Evolutionary conservation across 2,888 invertebrate genomes (phyloP).

Genomic region (Clanis bilineata): DNA sequence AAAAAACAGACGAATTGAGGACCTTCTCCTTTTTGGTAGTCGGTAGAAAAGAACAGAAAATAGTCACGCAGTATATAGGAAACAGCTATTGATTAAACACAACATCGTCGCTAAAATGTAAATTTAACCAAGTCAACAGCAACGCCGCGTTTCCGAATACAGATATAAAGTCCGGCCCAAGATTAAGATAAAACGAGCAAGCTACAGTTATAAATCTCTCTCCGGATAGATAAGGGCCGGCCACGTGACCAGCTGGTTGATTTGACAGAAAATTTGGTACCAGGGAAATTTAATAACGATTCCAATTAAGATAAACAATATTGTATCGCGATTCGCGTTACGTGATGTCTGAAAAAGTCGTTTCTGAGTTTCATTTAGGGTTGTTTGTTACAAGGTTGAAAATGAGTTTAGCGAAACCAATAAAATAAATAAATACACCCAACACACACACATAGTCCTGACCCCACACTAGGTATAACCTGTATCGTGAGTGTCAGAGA

Average conservation of each 20-base stretch:
- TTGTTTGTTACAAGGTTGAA: background rate
- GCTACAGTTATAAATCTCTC: constrained; percentile 62
- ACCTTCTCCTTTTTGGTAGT: too few relatives aligned
- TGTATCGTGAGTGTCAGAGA: too few relatives aligned
- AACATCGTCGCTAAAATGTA: background rate
- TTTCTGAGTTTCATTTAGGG: background rate
- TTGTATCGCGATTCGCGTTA: constrained; percentile 17
- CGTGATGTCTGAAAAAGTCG: constrained; percentile 15
- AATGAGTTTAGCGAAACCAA: background rate
- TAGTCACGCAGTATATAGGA: too few relatives aligned
- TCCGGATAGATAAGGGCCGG: constrained; percentile 54
- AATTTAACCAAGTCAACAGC: constrained; percentile 18
- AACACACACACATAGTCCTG: too few relatives aligned
- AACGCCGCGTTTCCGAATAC: constrained; percentile 39
- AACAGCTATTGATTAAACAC: background rate
- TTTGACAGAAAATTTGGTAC: constrained; percentile 46
- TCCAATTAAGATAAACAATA: constrained; percentile 10
- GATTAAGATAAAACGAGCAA: constrained; percentile 65
- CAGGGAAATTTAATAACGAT: constrained; percentile 10
- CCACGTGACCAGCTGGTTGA: constrained; percentile 55
- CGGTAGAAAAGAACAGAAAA: too few relatives aligned
- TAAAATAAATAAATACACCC: background rate
- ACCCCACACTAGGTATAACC: too few relatives aligned
- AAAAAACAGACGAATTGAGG: too few relatives aligned
- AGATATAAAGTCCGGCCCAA: constrained; percentile 52